Evolutionary conservation across 37 sponge, comb jelly and placozoan genomes (phyloP).

Genomic region (Aplysina aerophoba): DNA sequence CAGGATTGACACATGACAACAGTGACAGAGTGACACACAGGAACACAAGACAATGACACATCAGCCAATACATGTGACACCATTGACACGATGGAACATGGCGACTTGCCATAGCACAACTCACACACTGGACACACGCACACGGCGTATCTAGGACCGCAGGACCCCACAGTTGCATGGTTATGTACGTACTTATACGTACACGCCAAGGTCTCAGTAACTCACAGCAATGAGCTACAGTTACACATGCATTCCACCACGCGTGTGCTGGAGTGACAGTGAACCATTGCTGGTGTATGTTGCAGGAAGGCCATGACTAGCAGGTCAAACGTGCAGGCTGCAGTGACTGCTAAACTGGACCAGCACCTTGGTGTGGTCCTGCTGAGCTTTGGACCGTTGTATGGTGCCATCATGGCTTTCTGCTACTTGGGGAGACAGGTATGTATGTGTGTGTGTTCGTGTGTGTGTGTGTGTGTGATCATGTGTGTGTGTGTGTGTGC

Average conservation of each 20-base stretch:
- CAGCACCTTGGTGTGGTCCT: slow-evolving; percentile 33
- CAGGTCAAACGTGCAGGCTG: neutral
- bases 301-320: neutral
- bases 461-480: neutral
- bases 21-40: no score
- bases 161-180: no score
- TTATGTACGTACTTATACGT: no score
- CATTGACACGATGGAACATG: neutral
- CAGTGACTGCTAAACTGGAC: neutral
- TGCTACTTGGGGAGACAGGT: slow-evolving; percentile 53
- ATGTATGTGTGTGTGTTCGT: neutral
- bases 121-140: neutral
- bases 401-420: slow-evolving; percentile 42
- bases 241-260: no score
- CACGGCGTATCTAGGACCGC: no score
- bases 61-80: no score
- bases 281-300: neutral
- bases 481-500: slow-evolving; percentile 25
- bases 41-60: no score
- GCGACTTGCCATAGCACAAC: neutral
- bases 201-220: no score
- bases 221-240: neutral
- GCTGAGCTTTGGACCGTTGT: slow-evolving; percentile 18
- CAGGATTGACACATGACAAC: no score
- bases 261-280: no score